Conservation (phyloP, 2,888 invertebrate species). For the Pseudanteris insignis region DNA sequence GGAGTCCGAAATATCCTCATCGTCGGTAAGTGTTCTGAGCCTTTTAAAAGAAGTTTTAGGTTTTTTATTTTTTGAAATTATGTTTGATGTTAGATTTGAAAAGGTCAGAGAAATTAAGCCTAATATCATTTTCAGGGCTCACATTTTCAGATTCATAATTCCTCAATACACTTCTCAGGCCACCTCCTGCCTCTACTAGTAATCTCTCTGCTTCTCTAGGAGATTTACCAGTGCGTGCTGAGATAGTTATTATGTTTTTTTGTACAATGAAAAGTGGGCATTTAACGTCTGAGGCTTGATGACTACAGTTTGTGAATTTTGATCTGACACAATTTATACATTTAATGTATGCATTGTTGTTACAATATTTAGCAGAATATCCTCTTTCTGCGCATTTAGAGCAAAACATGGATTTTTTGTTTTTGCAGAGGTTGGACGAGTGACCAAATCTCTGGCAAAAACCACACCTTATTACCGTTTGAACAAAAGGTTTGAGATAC, state of each 20-base stretch:
- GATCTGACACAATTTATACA: not conserved
- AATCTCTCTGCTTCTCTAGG: not conserved
- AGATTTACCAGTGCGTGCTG: not conserved
- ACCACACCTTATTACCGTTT: not conserved
- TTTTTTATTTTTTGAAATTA: too few relatives aligned
- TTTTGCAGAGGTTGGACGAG: not conserved
- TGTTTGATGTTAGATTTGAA: too few relatives aligned
- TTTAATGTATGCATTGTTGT: not conserved
- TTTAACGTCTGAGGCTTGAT: not conserved
- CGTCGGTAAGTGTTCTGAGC: too few relatives aligned
- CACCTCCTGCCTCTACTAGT: not conserved
- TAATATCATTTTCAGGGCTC: slow-evolving; percentile 1
- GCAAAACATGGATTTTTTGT: not conserved
- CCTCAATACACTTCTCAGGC: not conserved
- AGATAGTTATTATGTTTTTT: not conserved
- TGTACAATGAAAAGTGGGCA: not conserved
- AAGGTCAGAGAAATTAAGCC: too few relatives aligned
- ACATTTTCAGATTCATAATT: slow-evolving; percentile 1
- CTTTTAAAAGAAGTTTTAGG: too few relatives aligned
- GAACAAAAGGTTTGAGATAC: slow-evolving; percentile 1
- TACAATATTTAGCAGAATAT: not conserved
- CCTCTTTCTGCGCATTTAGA: not conserved
- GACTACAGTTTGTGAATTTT: not conserved
- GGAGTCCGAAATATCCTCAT: too few relatives aligned
- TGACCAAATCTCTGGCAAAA: slow-evolving; percentile 1